phyloP scores from a whole-genome alignment of 64 coral and sea anemone species.

The Stylophora pistillata region DNA sequence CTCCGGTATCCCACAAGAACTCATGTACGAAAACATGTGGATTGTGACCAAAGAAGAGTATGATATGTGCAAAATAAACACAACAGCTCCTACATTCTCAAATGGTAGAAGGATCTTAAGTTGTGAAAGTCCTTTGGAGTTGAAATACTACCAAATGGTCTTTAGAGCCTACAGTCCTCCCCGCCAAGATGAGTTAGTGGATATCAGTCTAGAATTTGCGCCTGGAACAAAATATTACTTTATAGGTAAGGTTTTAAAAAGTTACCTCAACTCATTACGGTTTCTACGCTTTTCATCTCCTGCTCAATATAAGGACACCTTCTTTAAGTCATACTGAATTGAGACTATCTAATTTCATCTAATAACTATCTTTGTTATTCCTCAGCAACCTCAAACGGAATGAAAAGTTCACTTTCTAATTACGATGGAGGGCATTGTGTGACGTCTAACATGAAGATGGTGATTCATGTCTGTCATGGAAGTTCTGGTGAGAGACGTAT shows the following conservation, averaged over 20 bases:
- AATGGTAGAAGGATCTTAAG: neutral
- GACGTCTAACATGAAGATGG: conserved; percentile 57
- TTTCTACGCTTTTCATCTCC: too few species aligned
- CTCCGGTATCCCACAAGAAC: conserved; percentile 1
- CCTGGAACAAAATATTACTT: conserved; percentile 64
- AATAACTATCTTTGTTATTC: neutral
- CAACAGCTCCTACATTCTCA: neutral
- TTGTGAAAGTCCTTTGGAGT: conserved; percentile 18
- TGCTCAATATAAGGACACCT: too few species aligned
- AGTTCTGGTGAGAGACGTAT: conserved; percentile 22
- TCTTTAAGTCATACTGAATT: too few species aligned
- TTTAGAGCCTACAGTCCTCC: neutral
- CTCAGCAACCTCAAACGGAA: conserved; percentile 65
- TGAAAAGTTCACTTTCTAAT: neutral
- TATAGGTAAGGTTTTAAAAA: conserved; percentile 50
- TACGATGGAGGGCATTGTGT: conserved; percentile 33
- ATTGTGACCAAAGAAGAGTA: conserved; percentile 60
- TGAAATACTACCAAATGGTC: conserved; percentile 38
- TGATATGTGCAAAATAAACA: conserved; percentile 47
- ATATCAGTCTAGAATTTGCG: conserved; percentile 24
- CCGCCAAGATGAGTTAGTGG: neutral
- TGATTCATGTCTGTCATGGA: conserved; percentile 57
- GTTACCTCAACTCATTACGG: too few species aligned
- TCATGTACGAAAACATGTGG: conserved; percentile 78
- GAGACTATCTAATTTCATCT: neutral